Conservation (phyloP, 2,888 invertebrate genomes). For the Brachypalpus laphriformis region DNA sequence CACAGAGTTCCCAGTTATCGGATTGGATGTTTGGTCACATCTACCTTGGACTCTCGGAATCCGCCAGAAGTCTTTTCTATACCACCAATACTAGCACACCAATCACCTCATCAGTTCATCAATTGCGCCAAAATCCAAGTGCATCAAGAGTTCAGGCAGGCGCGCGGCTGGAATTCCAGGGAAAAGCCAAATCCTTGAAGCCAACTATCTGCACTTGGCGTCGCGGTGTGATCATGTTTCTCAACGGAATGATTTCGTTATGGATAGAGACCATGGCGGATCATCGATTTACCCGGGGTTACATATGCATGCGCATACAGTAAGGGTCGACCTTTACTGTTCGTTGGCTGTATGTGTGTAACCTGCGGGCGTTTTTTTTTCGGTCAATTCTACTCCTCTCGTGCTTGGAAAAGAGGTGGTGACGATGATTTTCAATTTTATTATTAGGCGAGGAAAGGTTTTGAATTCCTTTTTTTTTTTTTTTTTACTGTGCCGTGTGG, state of each 20-base stretch:
- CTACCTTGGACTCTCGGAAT: slow-evolving; percentile 43
- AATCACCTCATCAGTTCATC: slow-evolving; percentile 65
- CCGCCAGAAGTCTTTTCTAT: slow-evolving; percentile 54
- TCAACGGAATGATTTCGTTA: slow-evolving; percentile 67
- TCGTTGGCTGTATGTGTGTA: slow-evolving; percentile 55
- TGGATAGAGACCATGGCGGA: slow-evolving; percentile 64
- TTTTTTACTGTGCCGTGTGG: neutral
- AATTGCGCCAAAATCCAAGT: slow-evolving; percentile 49
- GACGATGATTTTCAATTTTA: slow-evolving; percentile 60
- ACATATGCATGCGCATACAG: slow-evolving; percentile 46
- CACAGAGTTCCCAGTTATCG: slow-evolving; percentile 61
- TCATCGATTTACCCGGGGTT: slow-evolving; percentile 61
- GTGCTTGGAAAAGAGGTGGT: slow-evolving; percentile 37
- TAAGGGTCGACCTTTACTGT: slow-evolving; percentile 71
- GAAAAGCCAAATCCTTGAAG: slow-evolving; percentile 23
- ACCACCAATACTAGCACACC: slow-evolving; percentile 16
- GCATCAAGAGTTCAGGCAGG: slow-evolving; percentile 54
- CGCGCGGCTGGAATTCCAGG: slow-evolving; percentile 51
- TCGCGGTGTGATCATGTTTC: slow-evolving; percentile 50
- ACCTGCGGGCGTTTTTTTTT: slow-evolving; percentile 48
- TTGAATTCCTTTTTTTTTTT: neutral
- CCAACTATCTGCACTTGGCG: neutral
- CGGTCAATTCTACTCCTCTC: neutral
- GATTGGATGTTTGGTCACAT: slow-evolving; percentile 67
- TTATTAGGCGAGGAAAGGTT: slow-evolving; percentile 40